Percentiles rank a stretch among this genome's conserved stretches.
Conservation (phyloP, 2,113 vertebrate genomes). For the Neopipo cinnamomea region DNA sequence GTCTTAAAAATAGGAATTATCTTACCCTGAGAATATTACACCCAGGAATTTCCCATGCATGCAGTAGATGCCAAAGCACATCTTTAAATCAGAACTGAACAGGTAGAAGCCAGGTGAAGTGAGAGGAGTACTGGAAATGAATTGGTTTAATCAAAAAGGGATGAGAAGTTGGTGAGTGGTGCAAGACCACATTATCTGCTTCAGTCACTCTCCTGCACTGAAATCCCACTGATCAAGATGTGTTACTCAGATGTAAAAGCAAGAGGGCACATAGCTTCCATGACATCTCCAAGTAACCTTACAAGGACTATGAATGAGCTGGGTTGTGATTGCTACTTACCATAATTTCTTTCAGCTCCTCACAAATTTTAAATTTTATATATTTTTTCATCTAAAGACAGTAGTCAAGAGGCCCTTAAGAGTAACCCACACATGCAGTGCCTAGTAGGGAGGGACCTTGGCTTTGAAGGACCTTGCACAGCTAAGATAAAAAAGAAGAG, state of each 20-base stretch:
- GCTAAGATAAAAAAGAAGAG: neutral
- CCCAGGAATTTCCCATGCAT: neutral
- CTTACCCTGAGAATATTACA: neutral
- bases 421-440: neutral
- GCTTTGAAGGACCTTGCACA: neutral
- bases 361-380: too few relatives aligned
- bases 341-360: neutral
- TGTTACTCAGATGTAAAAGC: neutral
- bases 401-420: neutral
- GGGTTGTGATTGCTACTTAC: neutral
- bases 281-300: neutral
- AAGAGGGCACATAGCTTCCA: rapidly evolving
- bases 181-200: neutral
- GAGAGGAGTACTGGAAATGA: neutral
- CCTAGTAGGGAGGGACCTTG: neutral
- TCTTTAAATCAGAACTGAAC: neutral
- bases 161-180: rapidly evolving
- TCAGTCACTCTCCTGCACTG: neutral
- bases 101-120: neutral
- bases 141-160: neutral
- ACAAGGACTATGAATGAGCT: neutral
- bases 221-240: neutral
- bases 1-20: neutral
- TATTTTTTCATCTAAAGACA: neutral
- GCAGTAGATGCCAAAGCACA: neutral